A percentile compares a stretch with the other conserved stretches of the same genome.
These are phyloP conservation scores for Theocolax elegans DNA, from an alignment of 1,140 invertebrate genomes.

Conservation along the genomic window DNA sequence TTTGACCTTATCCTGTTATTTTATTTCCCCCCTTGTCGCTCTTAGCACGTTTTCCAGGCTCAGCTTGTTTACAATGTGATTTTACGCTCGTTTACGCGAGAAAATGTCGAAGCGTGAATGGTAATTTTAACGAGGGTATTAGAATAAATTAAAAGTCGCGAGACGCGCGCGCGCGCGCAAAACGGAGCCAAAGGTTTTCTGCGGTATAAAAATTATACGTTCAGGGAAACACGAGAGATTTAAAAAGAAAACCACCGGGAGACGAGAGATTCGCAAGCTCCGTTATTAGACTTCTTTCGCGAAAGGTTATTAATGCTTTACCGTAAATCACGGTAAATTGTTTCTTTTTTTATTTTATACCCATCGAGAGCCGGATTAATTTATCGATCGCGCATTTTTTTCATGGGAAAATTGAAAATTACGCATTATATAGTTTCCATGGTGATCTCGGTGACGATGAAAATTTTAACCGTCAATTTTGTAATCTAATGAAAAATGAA, in stretches of 20 bases:
- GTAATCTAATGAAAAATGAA: not conserved
- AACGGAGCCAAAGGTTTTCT: not conserved
- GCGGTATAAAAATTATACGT: not conserved
- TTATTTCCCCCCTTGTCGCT: not conserved
- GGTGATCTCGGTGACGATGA: not conserved
- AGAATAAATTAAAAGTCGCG: slow-evolving; percentile 29
- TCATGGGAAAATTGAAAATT: slow-evolving; percentile 24
- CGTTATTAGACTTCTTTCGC: slow-evolving; percentile 10
- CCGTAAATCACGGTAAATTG: slow-evolving; percentile 22
- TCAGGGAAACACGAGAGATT: not conserved
- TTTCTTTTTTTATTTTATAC: not conserved
- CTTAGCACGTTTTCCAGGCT: slow-evolving; percentile 1
- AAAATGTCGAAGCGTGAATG: slow-evolving; percentile 30
- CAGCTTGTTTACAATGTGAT: slow-evolving; percentile 32
- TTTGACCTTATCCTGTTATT: not conserved
- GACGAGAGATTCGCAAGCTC: not conserved
- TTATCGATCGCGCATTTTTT: slow-evolving; percentile 14
- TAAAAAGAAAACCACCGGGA: too few species aligned
- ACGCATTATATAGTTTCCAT: not conserved
- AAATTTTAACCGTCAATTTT: slow-evolving; percentile 14
- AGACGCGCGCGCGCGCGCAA: not conserved
- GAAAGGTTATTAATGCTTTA: slow-evolving; percentile 20
- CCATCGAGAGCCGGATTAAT: slow-evolving; percentile 1
- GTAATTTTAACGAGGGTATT: slow-evolving; percentile 34
- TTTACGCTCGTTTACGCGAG: not conserved